Base-by-base conservation (phyloP, 1,140 invertebrate genomes). In the Harlomillsia oculata region DNA sequence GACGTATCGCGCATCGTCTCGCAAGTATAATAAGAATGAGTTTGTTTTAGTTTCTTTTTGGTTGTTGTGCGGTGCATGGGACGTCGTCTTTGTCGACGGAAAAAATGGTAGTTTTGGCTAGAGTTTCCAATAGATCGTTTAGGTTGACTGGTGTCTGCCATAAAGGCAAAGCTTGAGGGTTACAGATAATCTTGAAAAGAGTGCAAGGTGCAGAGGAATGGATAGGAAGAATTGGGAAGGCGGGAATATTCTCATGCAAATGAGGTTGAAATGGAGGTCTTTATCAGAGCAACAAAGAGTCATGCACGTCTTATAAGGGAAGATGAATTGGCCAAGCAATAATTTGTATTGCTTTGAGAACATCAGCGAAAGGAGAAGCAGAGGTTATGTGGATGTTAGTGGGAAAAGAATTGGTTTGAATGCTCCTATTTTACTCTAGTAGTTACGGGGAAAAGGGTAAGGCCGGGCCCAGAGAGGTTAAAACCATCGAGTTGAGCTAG, bases 231-330 rank as follows among this genome's bases (percentile, higher is more conserved):
- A 52, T 39, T 26, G 43, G n/a, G 43, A 28, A 45, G 50, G 44
- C 53, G 52, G 52, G 52, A 60, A 60, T 60, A 60, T 60, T 60
- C 58, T 53, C 18, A 60, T 60, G 58, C 48, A 60, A 60, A 60
- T 60, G 58, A 60, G 58, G 34, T 51, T 37, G 52, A 30, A 60
- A 54, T 48, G 36, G 57, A 53, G 28, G 56, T 58, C 56, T 58
- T 58, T 58, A 58, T 58, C 56, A 52, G 56, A 52, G 56, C 39
- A 58, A 53, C 43, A 59, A 49, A 59, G 48, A 60, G 29, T 54
- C 43, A 46, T 45, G 51, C 26, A 53, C 34, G 51, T 59, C 45
- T 48, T 59, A 53, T 58, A 45, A 36, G 30, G 40, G 52, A 60
- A 60, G 58, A 60, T 60, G 58, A 60, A 60, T 60, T 55, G 52